phyloP scores from a whole-genome alignment of 2,797 vertebrate genomes.

The Liasis olivaceus region DNA sequence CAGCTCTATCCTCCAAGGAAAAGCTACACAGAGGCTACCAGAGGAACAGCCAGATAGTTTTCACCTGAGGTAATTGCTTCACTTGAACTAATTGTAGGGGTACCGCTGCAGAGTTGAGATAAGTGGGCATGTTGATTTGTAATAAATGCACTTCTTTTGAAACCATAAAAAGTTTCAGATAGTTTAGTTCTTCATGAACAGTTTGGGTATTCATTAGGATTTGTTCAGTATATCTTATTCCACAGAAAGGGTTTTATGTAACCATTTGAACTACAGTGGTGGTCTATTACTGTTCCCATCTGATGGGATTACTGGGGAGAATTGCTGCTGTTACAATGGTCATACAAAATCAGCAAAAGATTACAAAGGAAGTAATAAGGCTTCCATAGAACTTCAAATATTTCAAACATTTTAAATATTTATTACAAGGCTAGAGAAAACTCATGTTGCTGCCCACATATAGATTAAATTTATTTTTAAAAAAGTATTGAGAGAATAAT shows the following conservation, averaged over 20 bases:
- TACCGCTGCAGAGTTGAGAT: background rate
- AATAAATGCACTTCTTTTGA: background rate
- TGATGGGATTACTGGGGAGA: background rate
- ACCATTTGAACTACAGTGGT: background rate
- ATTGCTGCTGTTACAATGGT: background rate
- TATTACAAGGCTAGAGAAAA: background rate
- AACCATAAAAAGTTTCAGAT: background rate
- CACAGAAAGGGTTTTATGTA: background rate
- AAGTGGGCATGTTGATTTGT: background rate
- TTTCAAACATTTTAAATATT: background rate
- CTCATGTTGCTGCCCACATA: background rate
- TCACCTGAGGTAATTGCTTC: background rate
- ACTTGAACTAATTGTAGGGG: background rate
- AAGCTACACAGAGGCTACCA: background rate
- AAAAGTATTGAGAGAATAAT: background rate
- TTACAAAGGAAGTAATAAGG: background rate
- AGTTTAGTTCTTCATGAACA: background rate
- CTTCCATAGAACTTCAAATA: background rate
- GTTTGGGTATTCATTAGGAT: background rate
- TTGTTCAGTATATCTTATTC: slow-evolving; percentile 3
- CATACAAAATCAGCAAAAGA: background rate
- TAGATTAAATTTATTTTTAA: background rate
- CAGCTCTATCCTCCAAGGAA: background rate
- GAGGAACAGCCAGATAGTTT: background rate
- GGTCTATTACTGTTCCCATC: background rate